Conservation (phyloP, 2,113 vertebrate genomes). For the Engystomops pustulosus region DNA sequence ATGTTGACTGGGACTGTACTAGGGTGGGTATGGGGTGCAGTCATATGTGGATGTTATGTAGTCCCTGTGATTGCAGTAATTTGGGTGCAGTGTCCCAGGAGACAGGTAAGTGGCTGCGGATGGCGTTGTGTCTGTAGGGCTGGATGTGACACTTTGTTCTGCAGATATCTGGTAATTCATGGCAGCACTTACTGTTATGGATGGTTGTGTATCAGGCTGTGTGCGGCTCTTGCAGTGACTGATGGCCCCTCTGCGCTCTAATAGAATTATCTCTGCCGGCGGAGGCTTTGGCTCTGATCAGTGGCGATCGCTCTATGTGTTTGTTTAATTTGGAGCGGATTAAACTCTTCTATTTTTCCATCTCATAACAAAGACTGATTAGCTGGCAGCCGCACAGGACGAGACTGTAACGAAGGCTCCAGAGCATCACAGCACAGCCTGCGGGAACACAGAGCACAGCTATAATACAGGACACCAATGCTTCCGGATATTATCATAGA, state of each 20-base stretch:
- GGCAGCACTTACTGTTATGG: conserved; percentile 10
- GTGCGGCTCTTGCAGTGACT: background rate
- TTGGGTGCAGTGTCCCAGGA: too few species aligned
- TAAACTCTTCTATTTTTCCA: conserved; percentile 27
- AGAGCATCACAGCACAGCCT: background rate
- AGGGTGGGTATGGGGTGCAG: too few species aligned
- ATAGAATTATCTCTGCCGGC: background rate
- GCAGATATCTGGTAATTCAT: background rate
- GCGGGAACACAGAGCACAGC: background rate
- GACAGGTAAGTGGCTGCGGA: too few species aligned
- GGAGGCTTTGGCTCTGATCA: background rate
- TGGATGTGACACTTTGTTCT: background rate
- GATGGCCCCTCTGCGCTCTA: background rate
- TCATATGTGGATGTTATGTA: too few species aligned
- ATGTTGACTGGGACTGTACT: too few species aligned
- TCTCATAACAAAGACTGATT: conserved; percentile 40
- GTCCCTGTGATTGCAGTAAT: too few species aligned
- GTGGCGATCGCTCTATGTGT: conserved; percentile 15
- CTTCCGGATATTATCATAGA: background rate
- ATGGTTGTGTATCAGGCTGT: conserved; percentile 1
- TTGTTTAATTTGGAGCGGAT: conserved; percentile 25
- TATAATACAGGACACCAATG: background rate
- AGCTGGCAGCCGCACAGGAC: background rate
- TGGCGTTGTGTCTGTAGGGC: background rate
- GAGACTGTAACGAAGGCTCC: background rate